Conservation (phyloP, 2,113 vertebrate genomes). For the Lepidiolamprologus cunningtoni region DNA sequence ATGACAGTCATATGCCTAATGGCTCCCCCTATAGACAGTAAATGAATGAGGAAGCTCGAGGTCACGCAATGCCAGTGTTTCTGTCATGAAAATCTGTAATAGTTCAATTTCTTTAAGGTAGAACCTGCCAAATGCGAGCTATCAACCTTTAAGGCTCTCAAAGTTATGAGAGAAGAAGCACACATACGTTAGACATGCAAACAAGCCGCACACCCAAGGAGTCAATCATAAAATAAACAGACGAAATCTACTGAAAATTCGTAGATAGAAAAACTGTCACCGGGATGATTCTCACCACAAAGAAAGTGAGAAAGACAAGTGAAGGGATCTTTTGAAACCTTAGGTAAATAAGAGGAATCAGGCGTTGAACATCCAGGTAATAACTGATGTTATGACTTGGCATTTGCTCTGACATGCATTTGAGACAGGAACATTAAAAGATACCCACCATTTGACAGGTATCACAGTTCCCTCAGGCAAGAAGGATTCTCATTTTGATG, state of each 20-base stretch:
- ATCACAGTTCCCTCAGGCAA: slow-evolving; percentile 70
- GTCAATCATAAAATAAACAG: slow-evolving; percentile 58
- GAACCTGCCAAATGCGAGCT: slow-evolving; percentile 13
- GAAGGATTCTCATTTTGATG: slow-evolving; percentile 74
- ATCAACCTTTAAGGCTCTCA: slow-evolving; percentile 11
- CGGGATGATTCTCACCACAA: slow-evolving; percentile 43
- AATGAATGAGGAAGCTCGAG: not conserved
- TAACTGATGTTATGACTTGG: slow-evolving; percentile 72
- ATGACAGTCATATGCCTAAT: not conserved
- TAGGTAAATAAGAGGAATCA: slow-evolving; percentile 65
- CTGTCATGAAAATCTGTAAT: not conserved
- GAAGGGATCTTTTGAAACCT: slow-evolving; percentile 62
- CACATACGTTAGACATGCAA: not conserved
- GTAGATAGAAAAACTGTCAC: slow-evolving; percentile 51
- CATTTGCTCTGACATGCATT: slow-evolving; percentile 70
- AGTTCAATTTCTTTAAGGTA: slow-evolving; percentile 14
- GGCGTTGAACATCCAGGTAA: slow-evolving; percentile 63
- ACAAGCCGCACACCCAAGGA: slow-evolving; percentile 2
- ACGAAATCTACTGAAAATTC: slow-evolving; percentile 49
- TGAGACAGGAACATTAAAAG: slow-evolving; percentile 72
- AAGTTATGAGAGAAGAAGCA: slow-evolving; percentile 12
- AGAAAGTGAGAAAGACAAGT: slow-evolving; percentile 51
- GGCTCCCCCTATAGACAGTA: slow-evolving; percentile 12
- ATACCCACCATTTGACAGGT: slow-evolving; percentile 71
- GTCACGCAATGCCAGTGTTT: not conserved